Conservation (phyloP, 53 echinoderm and acorn worm genomes). For the Henricia sp. region DNA sequence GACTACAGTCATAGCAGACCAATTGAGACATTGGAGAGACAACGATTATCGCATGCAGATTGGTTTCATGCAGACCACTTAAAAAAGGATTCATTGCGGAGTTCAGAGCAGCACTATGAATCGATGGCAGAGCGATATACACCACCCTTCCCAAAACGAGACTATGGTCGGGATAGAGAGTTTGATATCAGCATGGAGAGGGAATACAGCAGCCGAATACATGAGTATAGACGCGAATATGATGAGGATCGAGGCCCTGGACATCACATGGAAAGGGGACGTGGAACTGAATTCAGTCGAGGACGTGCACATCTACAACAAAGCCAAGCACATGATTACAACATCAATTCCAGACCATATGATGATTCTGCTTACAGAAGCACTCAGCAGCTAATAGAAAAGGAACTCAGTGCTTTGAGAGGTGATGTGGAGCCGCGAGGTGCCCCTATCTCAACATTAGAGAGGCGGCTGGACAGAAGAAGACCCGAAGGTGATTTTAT, state of each 20-base stretch:
- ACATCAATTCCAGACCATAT: no score
- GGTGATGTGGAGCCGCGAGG: constrained; percentile 20
- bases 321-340: no score
- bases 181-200: constrained; percentile 8
- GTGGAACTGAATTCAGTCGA: neutral
- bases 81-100: neutral
- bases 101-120: constrained; percentile 26
- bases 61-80: neutral
- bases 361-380: neutral
- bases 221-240: neutral
- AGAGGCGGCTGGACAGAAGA: constrained; percentile 12
- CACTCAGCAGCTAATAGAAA: constrained; percentile 52
- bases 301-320: no score
- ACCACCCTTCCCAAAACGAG: constrained; percentile 1
- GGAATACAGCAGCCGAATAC: neutral
- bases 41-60: constrained; percentile 14
- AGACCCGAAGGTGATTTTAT: constrained; percentile 26
- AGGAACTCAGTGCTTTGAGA: constrained; percentile 48
- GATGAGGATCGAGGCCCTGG: neutral
- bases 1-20: constrained; percentile 33
- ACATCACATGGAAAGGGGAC: neutral
- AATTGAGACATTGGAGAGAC: constrained; percentile 38
- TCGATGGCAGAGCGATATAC: constrained; percentile 2
- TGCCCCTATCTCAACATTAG: constrained; percentile 43
- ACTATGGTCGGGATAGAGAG: neutral